Evolutionary conservation across 2,888 invertebrate genomes (phyloP), one percentile per base, ranked within the genome.

Genomic region (Biston stratarius): DNA sequence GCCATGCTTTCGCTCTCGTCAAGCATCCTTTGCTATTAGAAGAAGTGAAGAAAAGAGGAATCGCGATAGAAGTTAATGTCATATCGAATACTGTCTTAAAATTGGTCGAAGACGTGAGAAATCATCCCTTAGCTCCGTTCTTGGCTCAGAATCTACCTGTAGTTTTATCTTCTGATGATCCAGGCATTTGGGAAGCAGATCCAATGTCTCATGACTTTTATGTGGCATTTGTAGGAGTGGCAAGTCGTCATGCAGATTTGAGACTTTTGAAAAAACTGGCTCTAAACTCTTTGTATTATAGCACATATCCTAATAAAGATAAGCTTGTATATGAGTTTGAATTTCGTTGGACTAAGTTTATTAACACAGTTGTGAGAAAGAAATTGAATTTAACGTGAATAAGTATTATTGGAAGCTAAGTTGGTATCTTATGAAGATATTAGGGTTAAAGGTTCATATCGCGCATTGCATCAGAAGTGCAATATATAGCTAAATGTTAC

Each of bases 151-250:
- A 95, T 61, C 94, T 95, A 80, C 97, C 97, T 0, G 94, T 97
- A 0, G 96, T 97, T 0, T 88, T 97, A 58, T 96, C 97, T 0
- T 95, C 96, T 69, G 97, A 97, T 79, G 97, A 97, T 85, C 97
- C 97, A 0, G 96, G 96, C 0, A 86, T 96, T 5, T 97, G 97
- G 97, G 96, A 95, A 15, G 96, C 96, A 0, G 94, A 94, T 15
- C 96, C 95, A 0, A 81, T 97, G 14, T 95, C 96, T 60, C 96
- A 97, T 74, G 70, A 94, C 95, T 97, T 96, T 82, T 97, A 97
- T 81, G 95, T 96, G n/a, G 95, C 96, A 0, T 97, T 97, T 77
- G 90, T 97, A 81, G 97, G 96, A 0, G 95, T 97, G 53, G 96
- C 97, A 10, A 96, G 96, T 45, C 90, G 94, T 24, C 94, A 95